Evolutionary conservation across 2,888 invertebrate genomes (phyloP).

Genomic region (Blomia tropicalis): DNA sequence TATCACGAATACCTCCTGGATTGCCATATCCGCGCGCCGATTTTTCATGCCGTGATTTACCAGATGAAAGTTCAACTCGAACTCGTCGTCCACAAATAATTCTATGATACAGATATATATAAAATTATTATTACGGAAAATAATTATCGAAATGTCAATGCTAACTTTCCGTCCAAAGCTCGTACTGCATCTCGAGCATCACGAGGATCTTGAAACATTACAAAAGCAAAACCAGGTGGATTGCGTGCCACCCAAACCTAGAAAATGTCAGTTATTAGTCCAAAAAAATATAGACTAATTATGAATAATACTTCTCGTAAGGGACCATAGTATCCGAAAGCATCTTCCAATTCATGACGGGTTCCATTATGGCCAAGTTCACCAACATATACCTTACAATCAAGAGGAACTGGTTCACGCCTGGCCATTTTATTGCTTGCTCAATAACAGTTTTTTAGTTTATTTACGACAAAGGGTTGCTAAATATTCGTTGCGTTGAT

Average conservation of each 20-base stretch:
- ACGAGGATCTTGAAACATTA: slow-evolving; percentile 36
- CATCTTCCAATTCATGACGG: slow-evolving; percentile 32
- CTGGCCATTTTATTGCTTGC: neutral
- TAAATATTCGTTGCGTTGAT: no score
- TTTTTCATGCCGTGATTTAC: slow-evolving; percentile 42
- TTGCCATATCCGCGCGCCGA: neutral
- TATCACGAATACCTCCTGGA: neutral
- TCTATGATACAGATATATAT: slow-evolving; percentile 32
- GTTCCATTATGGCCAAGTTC: slow-evolving; percentile 31
- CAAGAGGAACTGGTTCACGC: slow-evolving; percentile 25
- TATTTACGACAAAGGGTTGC: no score
- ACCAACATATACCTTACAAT: slow-evolving; percentile 32
- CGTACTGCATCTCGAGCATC: slow-evolving; percentile 34
- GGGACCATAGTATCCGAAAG: slow-evolving; percentile 32
- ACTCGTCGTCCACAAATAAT: slow-evolving; percentile 66
- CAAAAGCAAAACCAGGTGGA: slow-evolving; percentile 36
- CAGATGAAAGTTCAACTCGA: slow-evolving; percentile 79
- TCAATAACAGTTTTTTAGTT: no score
- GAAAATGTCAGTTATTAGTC: neutral
- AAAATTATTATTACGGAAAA: neutral
- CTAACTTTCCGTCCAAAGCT: slow-evolving; percentile 31
- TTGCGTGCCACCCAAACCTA: slow-evolving; percentile 36
- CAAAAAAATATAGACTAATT: neutral
- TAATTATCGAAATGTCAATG: neutral
- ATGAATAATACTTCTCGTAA: slow-evolving; percentile 25